A percentile compares a stretch with the other conserved stretches of the same genome.
phyloP scores from a whole-genome alignment of 2,113 vertebrate genomes.

The Podarcis muralis region DNA sequence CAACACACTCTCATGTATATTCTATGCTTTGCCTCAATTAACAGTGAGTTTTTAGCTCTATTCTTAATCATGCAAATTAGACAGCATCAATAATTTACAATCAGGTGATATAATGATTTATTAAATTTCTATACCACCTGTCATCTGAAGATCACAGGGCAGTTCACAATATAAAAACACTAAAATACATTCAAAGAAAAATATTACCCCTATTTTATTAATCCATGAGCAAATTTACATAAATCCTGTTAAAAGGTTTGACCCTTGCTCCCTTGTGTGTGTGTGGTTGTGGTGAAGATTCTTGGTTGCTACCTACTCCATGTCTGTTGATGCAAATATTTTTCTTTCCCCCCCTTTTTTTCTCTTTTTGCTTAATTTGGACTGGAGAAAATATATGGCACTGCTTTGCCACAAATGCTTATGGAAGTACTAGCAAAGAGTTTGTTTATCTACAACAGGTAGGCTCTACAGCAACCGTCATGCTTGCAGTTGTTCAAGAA shows the following conservation, averaged over 20 bases:
- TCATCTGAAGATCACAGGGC: too few species aligned
- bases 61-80: neutral
- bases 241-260: neutral
- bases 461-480: neutral
- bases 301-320: neutral
- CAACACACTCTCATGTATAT: neutral
- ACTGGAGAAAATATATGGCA: neutral
- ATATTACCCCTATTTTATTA: too few species aligned
- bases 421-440: neutral
- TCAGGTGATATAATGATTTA: neutral
- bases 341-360: neutral
- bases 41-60: slow-evolving; percentile 32
- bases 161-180: too few species aligned
- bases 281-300: neutral
- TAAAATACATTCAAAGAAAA: neutral
- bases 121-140: neutral
- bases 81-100: neutral
- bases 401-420: neutral
- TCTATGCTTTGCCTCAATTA: slow-evolving; percentile 39
- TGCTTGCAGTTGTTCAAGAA: neutral
- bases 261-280: neutral
- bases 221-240: neutral
- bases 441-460: neutral
- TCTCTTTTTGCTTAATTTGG: neutral
- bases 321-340: neutral